Base-by-base conservation (phyloP, 2,113 vertebrate genomes). In the Chitala chitala region DNA sequence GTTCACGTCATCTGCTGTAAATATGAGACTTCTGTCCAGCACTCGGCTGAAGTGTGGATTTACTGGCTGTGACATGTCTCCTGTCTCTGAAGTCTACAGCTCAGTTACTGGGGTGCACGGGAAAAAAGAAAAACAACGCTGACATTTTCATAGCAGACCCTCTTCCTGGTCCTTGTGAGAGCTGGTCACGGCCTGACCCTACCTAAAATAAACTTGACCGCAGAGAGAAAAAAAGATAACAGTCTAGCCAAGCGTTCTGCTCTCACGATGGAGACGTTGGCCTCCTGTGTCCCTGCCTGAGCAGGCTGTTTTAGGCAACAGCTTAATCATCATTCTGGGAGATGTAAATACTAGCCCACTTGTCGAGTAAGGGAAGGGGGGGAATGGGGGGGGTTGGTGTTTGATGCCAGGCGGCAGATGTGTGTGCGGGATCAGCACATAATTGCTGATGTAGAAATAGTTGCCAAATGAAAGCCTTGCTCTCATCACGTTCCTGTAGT, bases 281-380 rank as follows among this genome's bases (percentile, higher is more conserved):
- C 50, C 61, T 50, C 55, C 59, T 64, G 71, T 66, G 69, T 20
- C 75, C 51, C 74, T 72, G 80, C 84, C 78, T 40, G 84, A 12
- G 77, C 0, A 46, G 78, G 72, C 83, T 83, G 81, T 86, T 85
- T 87, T 84, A 81, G 88, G 81, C 59, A 90, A 79, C 73, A 81
- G 74, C 79, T 83, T 84, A 81, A 86, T 89, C 81, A 88, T 86
- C 88, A 83, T 79, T 83, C 78, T 68, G 80, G 73, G 79, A 81
- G 82, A 84, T 80, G 74, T 85, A 89, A 86, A 89, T 87, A 83
- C 82, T 81, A 79, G 87, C 77, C 74, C 84, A 81, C 79, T 84
- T 87, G 80, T 90, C 74, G 78, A 88, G 78, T 85, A 86, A 89
- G 82, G 78, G 78, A 85, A 82, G 84, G 53, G 80, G 80, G 84